Evolutionary conservation across 2,113 vertebrate species (phyloP), one percentile per base, ranked within the genome.

Genomic region (Empidonax traillii): DNA sequence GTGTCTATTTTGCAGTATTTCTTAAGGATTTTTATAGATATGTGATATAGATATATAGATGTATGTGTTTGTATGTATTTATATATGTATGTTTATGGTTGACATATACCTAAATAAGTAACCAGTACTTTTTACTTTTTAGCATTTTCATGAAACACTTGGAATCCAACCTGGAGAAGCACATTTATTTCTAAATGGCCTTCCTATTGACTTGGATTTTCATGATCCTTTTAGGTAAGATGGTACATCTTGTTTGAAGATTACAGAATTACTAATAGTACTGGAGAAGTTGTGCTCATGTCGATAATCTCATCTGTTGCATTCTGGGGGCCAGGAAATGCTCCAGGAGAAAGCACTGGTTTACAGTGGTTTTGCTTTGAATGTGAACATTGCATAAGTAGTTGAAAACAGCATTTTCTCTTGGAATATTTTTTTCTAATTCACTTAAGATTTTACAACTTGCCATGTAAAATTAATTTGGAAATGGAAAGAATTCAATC

Each of bases 181-280:
- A 76, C 97, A 94, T 92, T 98, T 99, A 7, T 99, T 99, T 97
- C 98, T 99, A 96, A 99, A 99, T 46, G 99, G 99, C 33, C 97
- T 99, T 94, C 98, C 73, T 91, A 97, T 99, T 95, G 99, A 99
- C 91, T 90, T 99, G 90, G 98, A 99, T 93, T 71, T 97, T 97
- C 98, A 98, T 81, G 99, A 99, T 96, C 97, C 98, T 67, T 99
- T 99, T 96, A 99, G 99, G 99, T 99, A 98, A 92, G 96, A 66
- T 8, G 43, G 31, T 69, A 44, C 3, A 12, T 90, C 71, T 88
- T 30, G 5, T 74, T 75, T 62, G 41, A 78, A 62, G 30, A 35
- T 58, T 61, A 25, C 2, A 78, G 44, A 49, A 31, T 87, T 78
- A 27, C 9, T 43, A 31, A 27, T 62, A 77, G 52, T 74, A 15